Evolutionary conservation across 2,888 invertebrate genomes (phyloP).

Genomic region (Mactromeris polynyma): DNA sequence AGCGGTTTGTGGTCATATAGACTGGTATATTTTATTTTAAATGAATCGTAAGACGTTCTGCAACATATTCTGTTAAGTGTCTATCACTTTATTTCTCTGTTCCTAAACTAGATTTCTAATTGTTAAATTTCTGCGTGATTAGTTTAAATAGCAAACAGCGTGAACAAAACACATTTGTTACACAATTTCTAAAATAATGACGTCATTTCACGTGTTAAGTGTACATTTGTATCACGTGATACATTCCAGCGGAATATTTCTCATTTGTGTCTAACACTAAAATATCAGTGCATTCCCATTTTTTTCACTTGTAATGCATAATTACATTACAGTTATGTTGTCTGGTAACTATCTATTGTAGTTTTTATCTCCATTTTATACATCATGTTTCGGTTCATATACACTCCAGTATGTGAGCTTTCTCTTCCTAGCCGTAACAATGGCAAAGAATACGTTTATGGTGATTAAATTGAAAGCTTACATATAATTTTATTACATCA

Average conservation of each 20-base stretch:
- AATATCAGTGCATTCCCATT: background rate
- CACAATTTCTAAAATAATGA: too few relatives aligned
- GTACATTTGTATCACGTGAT: background rate
- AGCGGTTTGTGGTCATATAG: too few relatives aligned
- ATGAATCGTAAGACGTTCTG: too few relatives aligned
- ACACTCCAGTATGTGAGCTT: background rate
- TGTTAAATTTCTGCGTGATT: too few relatives aligned
- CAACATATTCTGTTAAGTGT: too few relatives aligned
- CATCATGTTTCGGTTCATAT: background rate
- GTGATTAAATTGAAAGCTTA: background rate
- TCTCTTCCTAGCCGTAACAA: background rate
- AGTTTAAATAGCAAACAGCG: too few relatives aligned
- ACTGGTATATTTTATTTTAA: too few relatives aligned
- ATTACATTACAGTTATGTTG: background rate
- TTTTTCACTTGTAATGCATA: background rate
- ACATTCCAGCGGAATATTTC: background rate
- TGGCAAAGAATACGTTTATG: background rate
- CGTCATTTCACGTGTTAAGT: background rate
- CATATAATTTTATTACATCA: background rate
- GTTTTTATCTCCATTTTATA: background rate
- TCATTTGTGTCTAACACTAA: background rate
- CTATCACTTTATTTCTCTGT: too few relatives aligned
- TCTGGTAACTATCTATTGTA: background rate
- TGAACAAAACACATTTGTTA: too few relatives aligned
- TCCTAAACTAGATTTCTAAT: too few relatives aligned